Percentiles rank a stretch among this genome's conserved stretches.
phyloP scores from a whole-genome alignment of 2,888 invertebrate genomes.

The Latrodectus hesperus region DNA sequence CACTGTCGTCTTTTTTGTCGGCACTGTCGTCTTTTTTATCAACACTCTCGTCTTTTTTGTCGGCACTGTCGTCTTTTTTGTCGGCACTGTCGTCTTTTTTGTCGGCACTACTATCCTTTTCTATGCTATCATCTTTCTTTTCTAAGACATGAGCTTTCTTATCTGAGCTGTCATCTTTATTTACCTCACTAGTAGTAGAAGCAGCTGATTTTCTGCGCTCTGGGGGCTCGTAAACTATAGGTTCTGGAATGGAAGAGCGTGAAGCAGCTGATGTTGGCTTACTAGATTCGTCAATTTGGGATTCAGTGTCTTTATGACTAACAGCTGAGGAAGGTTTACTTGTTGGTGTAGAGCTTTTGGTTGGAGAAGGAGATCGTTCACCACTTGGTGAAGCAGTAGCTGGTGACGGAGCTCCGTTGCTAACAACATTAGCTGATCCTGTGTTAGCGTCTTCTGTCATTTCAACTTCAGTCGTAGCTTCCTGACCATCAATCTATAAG shows the following conservation, averaged over 20 bases:
- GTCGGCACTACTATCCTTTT: too few relatives aligned
- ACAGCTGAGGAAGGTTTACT: slow-evolving; percentile 37
- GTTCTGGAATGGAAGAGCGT: slow-evolving; percentile 54
- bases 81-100: too few relatives aligned
- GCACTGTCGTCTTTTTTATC: too few relatives aligned
- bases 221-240: slow-evolving; percentile 58
- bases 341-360: slow-evolving; percentile 5
- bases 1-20: too few relatives aligned
- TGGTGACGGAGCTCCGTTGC: slow-evolving; percentile 12
- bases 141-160: background rate
- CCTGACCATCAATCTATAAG: slow-evolving; percentile 45
- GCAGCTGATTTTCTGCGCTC: slow-evolving; percentile 52
- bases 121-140: background rate
- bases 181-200: slow-evolving; percentile 4
- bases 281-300: background rate
- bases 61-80: too few relatives aligned
- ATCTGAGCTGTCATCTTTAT: background rate
- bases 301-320: slow-evolving; percentile 5
- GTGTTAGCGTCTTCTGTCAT: slow-evolving; percentile 45
- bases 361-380: slow-evolving; percentile 6
- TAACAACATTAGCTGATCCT: background rate
- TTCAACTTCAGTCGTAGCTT: slow-evolving; percentile 57
- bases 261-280: slow-evolving; percentile 56
- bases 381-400: background rate
- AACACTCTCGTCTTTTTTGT: too few relatives aligned